phyloP scores from a whole-genome alignment of 2,888 invertebrate species.

The Aporophyla lueneburgensis region DNA sequence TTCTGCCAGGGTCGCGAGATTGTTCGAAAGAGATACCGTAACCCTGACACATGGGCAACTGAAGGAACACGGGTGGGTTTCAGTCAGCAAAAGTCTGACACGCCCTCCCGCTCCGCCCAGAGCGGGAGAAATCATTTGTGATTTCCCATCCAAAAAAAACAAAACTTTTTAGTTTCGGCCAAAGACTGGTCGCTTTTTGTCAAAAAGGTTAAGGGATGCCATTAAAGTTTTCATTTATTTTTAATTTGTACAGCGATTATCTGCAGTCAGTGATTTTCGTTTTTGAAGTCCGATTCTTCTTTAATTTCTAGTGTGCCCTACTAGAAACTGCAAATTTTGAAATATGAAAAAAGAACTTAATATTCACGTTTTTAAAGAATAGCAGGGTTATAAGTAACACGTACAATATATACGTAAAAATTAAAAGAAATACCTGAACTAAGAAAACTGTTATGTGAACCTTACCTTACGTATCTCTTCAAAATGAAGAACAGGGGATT shows the following conservation, averaged over 20 bases:
- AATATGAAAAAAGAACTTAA: not conserved
- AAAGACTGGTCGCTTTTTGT: not conserved
- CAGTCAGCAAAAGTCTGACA: too few relatives aligned
- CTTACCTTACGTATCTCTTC: conserved; percentile 92
- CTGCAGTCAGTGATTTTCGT: not conserved
- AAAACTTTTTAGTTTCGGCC: not conserved
- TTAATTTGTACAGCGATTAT: not conserved
- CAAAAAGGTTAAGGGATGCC: conserved; percentile 1
- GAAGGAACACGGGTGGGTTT: too few relatives aligned
- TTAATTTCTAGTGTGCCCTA: not conserved
- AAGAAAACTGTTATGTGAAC: not conserved
- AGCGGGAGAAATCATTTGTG: too few relatives aligned
- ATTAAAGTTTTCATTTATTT: not conserved
- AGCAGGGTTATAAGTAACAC: not conserved
- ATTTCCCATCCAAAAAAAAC: too few relatives aligned
- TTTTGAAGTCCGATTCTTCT: not conserved
- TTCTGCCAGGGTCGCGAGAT: not conserved
- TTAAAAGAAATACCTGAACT: not conserved
- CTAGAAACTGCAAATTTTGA: too few relatives aligned
- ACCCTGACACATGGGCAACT: too few relatives aligned
- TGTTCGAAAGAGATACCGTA: too few relatives aligned
- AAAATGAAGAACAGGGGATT: conserved; percentile 89
- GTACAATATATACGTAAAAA: not conserved
- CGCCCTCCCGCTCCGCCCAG: too few relatives aligned
- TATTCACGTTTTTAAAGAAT: not conserved